phyloP scores from a whole-genome alignment of 2,113 vertebrate genomes.

The Grus americana region DNA sequence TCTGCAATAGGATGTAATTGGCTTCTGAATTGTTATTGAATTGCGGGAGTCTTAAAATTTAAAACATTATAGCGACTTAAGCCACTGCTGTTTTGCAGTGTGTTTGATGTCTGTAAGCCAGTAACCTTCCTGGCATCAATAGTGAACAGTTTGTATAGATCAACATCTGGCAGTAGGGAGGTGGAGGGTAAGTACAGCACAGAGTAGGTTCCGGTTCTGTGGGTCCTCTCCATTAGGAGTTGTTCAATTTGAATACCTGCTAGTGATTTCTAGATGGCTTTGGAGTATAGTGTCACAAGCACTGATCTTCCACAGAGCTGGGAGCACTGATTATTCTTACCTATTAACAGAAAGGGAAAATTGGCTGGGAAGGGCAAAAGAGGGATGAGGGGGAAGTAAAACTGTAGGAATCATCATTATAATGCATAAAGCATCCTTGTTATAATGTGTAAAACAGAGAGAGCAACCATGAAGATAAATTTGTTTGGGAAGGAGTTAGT shows the following conservation, averaged over 20 bases:
- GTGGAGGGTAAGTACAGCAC: background rate
- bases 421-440: background rate
- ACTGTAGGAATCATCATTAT: background rate
- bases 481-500: background rate
- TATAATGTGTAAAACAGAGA: background rate
- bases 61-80: background rate
- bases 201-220: background rate
- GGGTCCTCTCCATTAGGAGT: background rate
- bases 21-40: background rate
- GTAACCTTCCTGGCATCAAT: background rate
- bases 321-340: background rate
- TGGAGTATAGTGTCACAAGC: background rate
- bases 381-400: background rate
- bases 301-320: background rate
- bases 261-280: background rate
- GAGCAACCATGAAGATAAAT: background rate
- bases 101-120: background rate
- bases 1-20: background rate
- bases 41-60: background rate
- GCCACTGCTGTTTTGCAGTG: background rate
- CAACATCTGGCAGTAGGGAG: background rate
- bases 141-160: background rate
- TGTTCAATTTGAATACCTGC: background rate
- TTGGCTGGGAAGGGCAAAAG: background rate
- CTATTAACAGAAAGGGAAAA: background rate